Base-by-base conservation (phyloP, 1,140 invertebrate species). In the Thaumetopoea pityocampa region DNA sequence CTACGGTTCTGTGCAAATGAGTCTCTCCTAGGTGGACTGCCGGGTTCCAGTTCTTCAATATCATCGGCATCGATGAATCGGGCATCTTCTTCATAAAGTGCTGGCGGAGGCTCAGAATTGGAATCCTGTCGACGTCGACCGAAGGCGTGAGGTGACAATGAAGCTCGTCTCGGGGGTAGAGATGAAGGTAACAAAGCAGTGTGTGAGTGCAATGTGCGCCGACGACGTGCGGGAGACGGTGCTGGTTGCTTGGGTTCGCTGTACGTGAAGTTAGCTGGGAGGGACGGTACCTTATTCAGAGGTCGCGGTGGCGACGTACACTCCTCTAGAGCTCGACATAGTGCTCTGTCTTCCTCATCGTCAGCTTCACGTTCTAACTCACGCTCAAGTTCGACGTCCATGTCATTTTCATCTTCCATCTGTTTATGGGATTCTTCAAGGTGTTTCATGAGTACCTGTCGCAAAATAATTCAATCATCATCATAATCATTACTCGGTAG, bases 371-470 rank as follows among this genome's bases (percentile, higher is more conserved):
- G 87, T 42, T 92, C 90, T 29, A 92, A 85, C 84, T 97, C 95
- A 34, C 93, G 89, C 72, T 96, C 94, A 5, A 96, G 83, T 62
- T 96, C 93, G 17, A 92, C 93, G 67, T 96, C 95, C 91, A 96
- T 94, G 53, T 96, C 94, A 35, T 94, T 88, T 80, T 97, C 95
- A 70, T 96, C 95, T 82, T 97, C 95, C 90, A 96, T 92, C 89
- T 95, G 89, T 84, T 98, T 97, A 78, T 98, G 96, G 40, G 95
- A 97, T 86, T 98, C 98, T 88, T 99, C 98, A 61, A 99, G 87
- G 85, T 99, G 98, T 89, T 99, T 99, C 98, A 99, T 99, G 27
- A 99, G 87, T 17, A 88, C 87, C 86, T 88, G 26, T 24, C 35
- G 10, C 27, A 38, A 42, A 23, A n/a, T n/a, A n/a, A n/a, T n/a